These are phyloP conservation scores for Mus pahari DNA, from an alignment of 2,113 vertebrate genomes.

Conservation along the genomic window DNA sequence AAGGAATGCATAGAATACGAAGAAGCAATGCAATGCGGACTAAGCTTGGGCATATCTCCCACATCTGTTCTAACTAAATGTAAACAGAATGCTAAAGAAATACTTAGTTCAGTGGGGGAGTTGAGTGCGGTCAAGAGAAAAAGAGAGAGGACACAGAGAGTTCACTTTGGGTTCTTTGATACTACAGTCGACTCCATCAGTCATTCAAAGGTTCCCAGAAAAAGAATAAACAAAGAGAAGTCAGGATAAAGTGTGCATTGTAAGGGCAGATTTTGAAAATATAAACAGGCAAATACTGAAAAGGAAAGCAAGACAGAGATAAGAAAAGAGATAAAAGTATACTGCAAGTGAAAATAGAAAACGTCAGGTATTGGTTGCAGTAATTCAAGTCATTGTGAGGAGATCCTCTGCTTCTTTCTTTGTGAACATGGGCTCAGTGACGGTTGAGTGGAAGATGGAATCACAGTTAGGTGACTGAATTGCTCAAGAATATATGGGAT, in stretches of 20 bases:
- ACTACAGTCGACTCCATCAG: not conserved
- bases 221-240: not conserved
- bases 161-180: not conserved
- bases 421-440: not conserved
- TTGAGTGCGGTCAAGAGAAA: not conserved
- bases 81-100: not conserved
- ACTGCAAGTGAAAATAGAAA: not conserved
- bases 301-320: not conserved
- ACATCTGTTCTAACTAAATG: not conserved
- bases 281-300: not conserved
- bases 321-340: not conserved
- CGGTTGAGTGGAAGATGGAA: not conserved
- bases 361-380: not conserved
- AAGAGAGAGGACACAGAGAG: not conserved
- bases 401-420: not conserved
- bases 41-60: not conserved
- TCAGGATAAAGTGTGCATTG: not conserved
- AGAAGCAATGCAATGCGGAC: not conserved
- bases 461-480: not conserved
- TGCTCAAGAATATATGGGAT: not conserved
- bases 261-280: not conserved
- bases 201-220: not conserved
- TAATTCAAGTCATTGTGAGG: not conserved
- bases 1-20: not conserved
- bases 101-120: not conserved